These are phyloP conservation scores for Aegithalos caudatus DNA, from an alignment of 2,113 vertebrate genomes.

Conservation along the genomic window DNA sequence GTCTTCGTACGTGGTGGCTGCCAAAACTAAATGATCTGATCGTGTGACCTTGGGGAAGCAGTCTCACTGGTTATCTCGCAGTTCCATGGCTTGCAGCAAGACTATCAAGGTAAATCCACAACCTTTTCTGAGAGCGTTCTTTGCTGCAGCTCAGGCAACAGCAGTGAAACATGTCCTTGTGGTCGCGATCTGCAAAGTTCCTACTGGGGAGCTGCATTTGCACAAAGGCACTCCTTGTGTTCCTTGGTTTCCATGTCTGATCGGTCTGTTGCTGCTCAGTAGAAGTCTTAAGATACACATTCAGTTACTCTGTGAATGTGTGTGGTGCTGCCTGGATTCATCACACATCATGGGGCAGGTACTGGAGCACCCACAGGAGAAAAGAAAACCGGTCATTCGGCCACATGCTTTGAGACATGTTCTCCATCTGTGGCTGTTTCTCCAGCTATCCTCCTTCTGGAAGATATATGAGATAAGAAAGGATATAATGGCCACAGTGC, in stretches of 20 bases:
- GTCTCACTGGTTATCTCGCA: neutral
- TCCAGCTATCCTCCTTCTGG: neutral
- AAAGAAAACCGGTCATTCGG: neutral
- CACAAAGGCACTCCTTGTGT: neutral
- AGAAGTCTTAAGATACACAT: neutral
- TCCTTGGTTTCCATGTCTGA: neutral
- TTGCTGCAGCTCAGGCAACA: neutral
- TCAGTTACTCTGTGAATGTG: neutral
- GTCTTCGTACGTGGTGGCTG: neutral
- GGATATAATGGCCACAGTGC: neutral
- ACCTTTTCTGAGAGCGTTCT: neutral
- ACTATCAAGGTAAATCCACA: neutral
- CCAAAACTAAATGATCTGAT: neutral
- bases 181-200: neutral
- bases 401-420: fast-evolving
- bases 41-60: neutral
- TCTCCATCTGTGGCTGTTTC: neutral
- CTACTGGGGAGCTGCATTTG: neutral
- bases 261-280: neutral
- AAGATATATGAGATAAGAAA: neutral
- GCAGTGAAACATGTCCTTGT: neutral
- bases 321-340: neutral
- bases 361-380: neutral
- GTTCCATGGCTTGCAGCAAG: neutral
- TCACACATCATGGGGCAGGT: fast-evolving